phyloP scores from a whole-genome alignment of 2,888 invertebrate species.

The Hydriomena furcata region DNA sequence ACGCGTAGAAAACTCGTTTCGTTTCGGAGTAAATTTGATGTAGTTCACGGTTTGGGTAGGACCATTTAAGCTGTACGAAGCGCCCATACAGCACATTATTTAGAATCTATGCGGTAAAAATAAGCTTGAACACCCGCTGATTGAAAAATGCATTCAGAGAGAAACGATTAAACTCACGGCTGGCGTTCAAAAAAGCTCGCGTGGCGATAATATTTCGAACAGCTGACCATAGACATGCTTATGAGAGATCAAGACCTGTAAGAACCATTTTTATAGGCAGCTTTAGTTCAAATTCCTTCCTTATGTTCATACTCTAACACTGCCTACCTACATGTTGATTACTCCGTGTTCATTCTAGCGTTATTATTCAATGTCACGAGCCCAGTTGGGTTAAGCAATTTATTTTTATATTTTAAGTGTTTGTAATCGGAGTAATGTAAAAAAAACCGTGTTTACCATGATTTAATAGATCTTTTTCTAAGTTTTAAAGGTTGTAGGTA shows the following conservation, averaged over 20 bases:
- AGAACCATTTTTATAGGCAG: too few relatives aligned
- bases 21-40: not conserved
- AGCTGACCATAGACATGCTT: too few relatives aligned
- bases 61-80: not conserved
- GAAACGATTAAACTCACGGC: conserved; percentile 36
- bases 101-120: conserved; percentile 11
- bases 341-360: conserved; percentile 37
- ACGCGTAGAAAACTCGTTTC: conserved; percentile 5
- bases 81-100: conserved; percentile 1
- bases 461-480: conserved; percentile 20
- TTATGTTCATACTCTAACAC: not conserved
- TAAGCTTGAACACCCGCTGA: conserved; percentile 9
- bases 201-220: not conserved
- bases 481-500: conserved; percentile 4
- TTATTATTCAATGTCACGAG: conserved; percentile 52
- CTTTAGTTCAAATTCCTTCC: not conserved
- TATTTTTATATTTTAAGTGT: conserved; percentile 52
- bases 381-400: conserved; percentile 51
- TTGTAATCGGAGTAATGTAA: conserved; percentile 46
- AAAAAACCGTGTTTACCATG: conserved; percentile 19
- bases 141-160: conserved; percentile 11
- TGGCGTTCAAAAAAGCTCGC: not conserved
- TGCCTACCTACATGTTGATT: not conserved
- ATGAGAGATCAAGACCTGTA: too few relatives aligned
- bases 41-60: not conserved